Evolutionary conservation across 2,797 vertebrate species (phyloP).

Genomic region (Orientallactaga sibirica): DNA sequence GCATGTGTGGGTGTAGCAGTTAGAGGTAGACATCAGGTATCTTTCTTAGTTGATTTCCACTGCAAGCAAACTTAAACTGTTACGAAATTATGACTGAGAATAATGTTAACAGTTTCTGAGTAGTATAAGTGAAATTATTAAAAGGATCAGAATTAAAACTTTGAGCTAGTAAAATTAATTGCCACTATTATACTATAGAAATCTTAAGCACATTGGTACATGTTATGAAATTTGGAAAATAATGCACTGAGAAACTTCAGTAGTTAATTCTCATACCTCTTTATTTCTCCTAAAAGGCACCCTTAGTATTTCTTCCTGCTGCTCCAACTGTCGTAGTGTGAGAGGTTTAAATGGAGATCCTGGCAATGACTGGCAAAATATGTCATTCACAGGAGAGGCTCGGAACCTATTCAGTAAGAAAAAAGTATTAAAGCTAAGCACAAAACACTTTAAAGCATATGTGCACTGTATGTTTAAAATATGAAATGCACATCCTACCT

Average conservation of each 20-base stretch:
- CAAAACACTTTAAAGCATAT: not conserved
- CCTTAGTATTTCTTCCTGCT: conserved; percentile 94
- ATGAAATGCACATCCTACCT: conserved; percentile 89
- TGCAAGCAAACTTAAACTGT: conserved; percentile 27
- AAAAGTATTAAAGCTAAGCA: conserved; percentile 49
- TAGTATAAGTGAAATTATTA: conserved; percentile 52
- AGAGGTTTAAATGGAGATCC: conserved; percentile 96
- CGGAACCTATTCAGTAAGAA: conserved; percentile 92
- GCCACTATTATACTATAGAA: conserved; percentile 24
- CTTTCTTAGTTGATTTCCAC: no score
- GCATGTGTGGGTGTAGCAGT: no score
- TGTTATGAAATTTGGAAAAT: conserved; percentile 46
- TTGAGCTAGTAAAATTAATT: conserved; percentile 57
- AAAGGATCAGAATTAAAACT: conserved; percentile 60
- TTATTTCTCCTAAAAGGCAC: conserved; percentile 92
- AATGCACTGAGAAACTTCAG: conserved; percentile 23
- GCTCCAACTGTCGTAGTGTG: conserved; percentile 93
- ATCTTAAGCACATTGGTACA: conserved; percentile 34
- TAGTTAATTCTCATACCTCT: conserved; percentile 86
- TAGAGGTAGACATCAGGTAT: no score
- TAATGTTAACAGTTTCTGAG: conserved; percentile 56
- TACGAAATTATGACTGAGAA: conserved; percentile 34
- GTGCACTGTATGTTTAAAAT: conserved; percentile 60
- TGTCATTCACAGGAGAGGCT: conserved; percentile 97
- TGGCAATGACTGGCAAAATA: conserved; percentile 96